phyloP scores from a whole-genome alignment of 2,888 invertebrate genomes.

The Listrodromus nycthemerus region DNA sequence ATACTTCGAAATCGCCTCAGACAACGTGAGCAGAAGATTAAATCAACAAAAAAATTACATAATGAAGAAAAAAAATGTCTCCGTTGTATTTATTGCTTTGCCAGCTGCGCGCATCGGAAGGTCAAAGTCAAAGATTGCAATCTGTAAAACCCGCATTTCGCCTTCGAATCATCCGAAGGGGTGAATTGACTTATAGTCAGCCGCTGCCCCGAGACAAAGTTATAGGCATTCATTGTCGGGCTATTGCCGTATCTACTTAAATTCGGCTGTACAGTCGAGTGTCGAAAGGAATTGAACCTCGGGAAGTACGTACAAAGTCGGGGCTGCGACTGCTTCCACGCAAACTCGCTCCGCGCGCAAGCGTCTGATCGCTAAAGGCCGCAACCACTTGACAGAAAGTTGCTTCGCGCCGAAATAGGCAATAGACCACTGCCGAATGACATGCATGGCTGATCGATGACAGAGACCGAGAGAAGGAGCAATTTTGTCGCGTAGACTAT shows the following conservation, averaged over 20 bases:
- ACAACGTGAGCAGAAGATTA: background rate
- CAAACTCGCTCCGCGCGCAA: background rate
- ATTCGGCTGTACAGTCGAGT: background rate
- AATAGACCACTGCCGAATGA: background rate
- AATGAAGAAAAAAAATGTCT: too few species aligned
- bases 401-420: background rate
- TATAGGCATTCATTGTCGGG: background rate
- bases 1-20: slow-evolving; percentile 4
- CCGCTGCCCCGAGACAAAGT: background rate
- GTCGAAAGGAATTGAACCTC: background rate
- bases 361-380: background rate
- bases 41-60: too few species aligned
- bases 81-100: background rate
- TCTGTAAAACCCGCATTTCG: background rate
- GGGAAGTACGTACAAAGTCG: background rate
- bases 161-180: background rate
- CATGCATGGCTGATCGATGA: too few species aligned
- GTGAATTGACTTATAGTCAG: background rate
- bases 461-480: too few species aligned
- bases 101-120: background rate
- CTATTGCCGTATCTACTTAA: slow-evolving; percentile 8
- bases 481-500: too few species aligned
- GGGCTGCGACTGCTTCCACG: background rate
- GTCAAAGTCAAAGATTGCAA: background rate
- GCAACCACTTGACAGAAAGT: background rate